These are phyloP conservation scores for Euproctis similis DNA, from an alignment of 2,888 invertebrate genomes.

Conservation along the genomic window DNA sequence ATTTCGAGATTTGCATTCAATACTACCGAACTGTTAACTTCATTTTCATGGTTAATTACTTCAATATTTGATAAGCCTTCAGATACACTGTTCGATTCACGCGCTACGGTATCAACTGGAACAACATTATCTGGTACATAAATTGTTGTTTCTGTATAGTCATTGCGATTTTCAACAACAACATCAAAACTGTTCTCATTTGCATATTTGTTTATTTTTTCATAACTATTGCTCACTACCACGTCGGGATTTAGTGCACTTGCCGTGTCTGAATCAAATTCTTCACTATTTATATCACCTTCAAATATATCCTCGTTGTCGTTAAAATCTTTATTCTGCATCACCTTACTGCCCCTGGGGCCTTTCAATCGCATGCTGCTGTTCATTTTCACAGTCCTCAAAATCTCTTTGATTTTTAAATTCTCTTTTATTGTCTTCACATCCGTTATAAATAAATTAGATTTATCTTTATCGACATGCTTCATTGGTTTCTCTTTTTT, in stretches of 20 bases:
- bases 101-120: conserved; percentile 7
- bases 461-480: conserved; percentile 41
- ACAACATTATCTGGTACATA: conserved; percentile 2
- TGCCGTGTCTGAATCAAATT: conserved; percentile 21
- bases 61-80: conserved; percentile 20
- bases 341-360: conserved; percentile 53
- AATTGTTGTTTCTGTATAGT: conserved; percentile 5
- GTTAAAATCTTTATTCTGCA: conserved; percentile 53
- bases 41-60: conserved; percentile 11
- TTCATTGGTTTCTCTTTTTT: conserved; percentile 49
- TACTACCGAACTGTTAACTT: conserved; percentile 7
- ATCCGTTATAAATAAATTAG: conserved; percentile 42
- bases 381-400: conserved; percentile 63
- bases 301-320: conserved; percentile 46
- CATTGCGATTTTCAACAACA: conserved; percentile 8
- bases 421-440: conserved; percentile 59
- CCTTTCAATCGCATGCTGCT: conserved; percentile 60
- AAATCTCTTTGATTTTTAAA: conserved; percentile 59
- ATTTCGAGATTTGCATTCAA: conserved; percentile 14
- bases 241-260: conserved; percentile 48
- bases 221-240: conserved; percentile 15
- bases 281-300: conserved; percentile 14
- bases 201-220: conserved; percentile 10
- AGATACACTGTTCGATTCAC: conserved; percentile 25
- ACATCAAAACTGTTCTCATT: conserved; percentile 8